Evolutionary conservation across 2,113 vertebrate genomes (phyloP), one percentile per base, ranked within the genome.

Genomic region (Oryzias celebensis): DNA sequence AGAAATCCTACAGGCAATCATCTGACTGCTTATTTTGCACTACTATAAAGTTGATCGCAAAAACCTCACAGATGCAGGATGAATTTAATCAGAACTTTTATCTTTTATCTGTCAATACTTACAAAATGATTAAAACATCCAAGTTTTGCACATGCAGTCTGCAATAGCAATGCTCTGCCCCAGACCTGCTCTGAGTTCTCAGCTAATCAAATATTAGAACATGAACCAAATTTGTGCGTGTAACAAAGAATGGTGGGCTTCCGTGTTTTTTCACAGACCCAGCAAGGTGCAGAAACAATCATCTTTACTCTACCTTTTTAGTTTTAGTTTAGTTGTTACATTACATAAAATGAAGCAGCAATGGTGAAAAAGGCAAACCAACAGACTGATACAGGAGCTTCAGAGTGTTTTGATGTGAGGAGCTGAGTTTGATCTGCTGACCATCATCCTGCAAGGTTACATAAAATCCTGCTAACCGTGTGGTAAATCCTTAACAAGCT

Each of bases 1-100:
- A n/a, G 52, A 54, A n/a, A n/a, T 54, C 51, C 51, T 53, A 36
- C 44, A 31, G 62, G 52, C 31, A 18, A 14, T 49, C 20, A 49
- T 56, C 16, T 26, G 20, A 49, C 31, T 18, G 41, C 18, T 41
- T 20, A 28, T 49, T 8, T 10, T 14, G 28, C 4, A 1, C 45
- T 17, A 4, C 54, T 47, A 49, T 18, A 47, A 56, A 42, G 28
- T 41, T 41, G 16, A 7, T n/a, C 5, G n/a, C 20, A 36, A 53
- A 46, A 41, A 41, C 15, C 17, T 4, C 44, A 55, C 18, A 55
- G 31, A 17, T 24, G 31, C 26, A 23, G 15, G 23, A 52, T 26
- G 28, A 15, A 52, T 8, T 52, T 5, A 3, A 18, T 7, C 12
- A 4, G 18, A 47, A 47, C 16, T 18, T n/a, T 47, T 16, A n/a